Base-by-base conservation (phyloP, 2,113 vertebrate genomes). In the Stegostoma tigrinum region DNA sequence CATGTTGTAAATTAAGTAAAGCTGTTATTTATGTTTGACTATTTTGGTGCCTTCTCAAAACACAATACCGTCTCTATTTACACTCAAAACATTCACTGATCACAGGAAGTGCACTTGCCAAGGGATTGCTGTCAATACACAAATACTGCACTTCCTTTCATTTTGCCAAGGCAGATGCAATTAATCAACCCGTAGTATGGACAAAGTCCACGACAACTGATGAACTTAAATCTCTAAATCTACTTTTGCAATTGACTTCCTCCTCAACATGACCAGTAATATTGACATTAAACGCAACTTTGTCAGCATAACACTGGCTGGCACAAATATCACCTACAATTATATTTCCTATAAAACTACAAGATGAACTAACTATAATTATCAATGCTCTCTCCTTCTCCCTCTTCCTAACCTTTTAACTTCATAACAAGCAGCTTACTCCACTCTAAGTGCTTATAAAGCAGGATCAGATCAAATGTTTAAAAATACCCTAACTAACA, bases 1-100 rank as follows among this genome's bases (percentile, higher is more conserved):
- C 15, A 91, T n/a, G 30, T 27, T 45, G 67, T 48, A 14, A 61
- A 61, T 61, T 21, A 64, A 7, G 12, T 42, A 42, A 94, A 67
- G 61, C 38, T 94, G 23, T 24, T 94, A 94, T 67, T 42, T 94
- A 94, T 24, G 6, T 68, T 68, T 94, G 91, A 94, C 68, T 89
- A 55, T 55, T 61, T 89, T 27, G 48, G 48, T 61, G 42, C 55
- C 27, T 52, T 91, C 52, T 91, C 55, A 91, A 91, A 91, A n/a
- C 89, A 64, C 15, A 91, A 64, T 64, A 52, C n/a, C 64, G 55
- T 91, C 27, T 64, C 45, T 34, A 64, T 64, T 64, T 91, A 91
- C 89, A 91, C n/a, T 61, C 55, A 64, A 64, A 91, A 91, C 55
- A 91, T n/a, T n/a, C 34, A 64, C 34, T 64, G 55, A 64, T 91